phyloP scores from a whole-genome alignment of 2,113 vertebrate genomes.

The Sialia sialis region DNA sequence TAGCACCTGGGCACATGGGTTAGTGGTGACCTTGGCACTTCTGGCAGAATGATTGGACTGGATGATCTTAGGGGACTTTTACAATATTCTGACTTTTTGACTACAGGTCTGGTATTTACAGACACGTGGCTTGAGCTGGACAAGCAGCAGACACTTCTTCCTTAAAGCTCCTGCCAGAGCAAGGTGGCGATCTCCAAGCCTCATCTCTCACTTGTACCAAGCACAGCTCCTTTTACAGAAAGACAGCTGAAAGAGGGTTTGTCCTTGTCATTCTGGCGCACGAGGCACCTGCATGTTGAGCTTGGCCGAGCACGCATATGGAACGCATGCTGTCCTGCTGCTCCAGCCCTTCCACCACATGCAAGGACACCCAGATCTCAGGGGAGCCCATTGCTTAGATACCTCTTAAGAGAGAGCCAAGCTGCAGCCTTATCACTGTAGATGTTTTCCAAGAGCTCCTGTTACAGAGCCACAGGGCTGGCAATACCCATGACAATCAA shows the following conservation, averaged over 20 bases:
- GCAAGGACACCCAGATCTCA: not conserved
- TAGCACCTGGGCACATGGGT: not conserved
- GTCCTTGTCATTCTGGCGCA: not conserved
- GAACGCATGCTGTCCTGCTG: not conserved
- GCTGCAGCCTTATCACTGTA: rapidly evolving
- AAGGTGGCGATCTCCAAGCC: not conserved
- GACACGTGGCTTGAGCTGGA: rapidly evolving
- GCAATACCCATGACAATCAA: not conserved
- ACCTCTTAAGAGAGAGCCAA: not conserved
- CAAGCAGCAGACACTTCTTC: not conserved
- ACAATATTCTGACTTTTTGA: not conserved
- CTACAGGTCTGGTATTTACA: not conserved
- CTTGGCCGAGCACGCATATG: not conserved
- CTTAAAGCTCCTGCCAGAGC: not conserved
- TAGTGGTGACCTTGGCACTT: not conserved
- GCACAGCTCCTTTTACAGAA: not conserved
- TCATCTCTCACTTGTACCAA: not conserved
- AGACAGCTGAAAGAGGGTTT: not conserved
- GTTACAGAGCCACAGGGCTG: not conserved
- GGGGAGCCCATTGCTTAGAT: not conserved
- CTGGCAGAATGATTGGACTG: not conserved
- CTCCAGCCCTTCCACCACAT: not conserved
- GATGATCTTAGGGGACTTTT: not conserved
- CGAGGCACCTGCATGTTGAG: rapidly evolving
- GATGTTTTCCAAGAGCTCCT: not conserved